Conservation (phyloP, 1,140 invertebrate genomes). For the Sitodiplosis mosellana region DNA sequence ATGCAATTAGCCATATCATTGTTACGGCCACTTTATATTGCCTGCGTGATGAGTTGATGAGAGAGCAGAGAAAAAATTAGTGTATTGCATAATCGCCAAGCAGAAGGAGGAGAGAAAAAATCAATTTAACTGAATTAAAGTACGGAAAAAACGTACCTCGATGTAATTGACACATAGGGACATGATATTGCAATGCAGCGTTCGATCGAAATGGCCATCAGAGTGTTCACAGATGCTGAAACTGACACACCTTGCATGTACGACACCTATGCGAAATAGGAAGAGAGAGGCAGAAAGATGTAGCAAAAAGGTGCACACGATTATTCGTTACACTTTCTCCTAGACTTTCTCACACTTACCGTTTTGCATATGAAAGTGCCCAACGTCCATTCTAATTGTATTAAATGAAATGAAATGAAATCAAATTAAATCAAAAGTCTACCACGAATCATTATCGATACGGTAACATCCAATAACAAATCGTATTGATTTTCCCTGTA, state of each 20-base stretch:
- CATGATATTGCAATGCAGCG: slow-evolving; percentile 37
- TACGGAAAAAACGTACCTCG: slow-evolving; percentile 16
- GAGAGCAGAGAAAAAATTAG: background rate
- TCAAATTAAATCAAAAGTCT: too few relatives aligned
- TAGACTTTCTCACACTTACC: too few relatives aligned
- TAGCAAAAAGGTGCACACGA: too few relatives aligned
- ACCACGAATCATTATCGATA: too few relatives aligned
- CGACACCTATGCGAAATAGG: too few relatives aligned
- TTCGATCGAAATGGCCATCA: slow-evolving; percentile 42
- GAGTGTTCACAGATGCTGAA: slow-evolving; percentile 39
- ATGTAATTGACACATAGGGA: slow-evolving; percentile 32
- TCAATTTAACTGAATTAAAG: background rate
- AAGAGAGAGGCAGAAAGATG: too few relatives aligned
- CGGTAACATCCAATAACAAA: too few relatives aligned
- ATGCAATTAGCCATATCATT: slow-evolving; percentile 34
- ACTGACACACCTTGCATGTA: slow-evolving; percentile 45
- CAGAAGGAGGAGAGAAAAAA: background rate
- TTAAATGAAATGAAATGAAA: too few relatives aligned
- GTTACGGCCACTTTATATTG: slow-evolving; percentile 20
- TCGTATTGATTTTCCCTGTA: too few relatives aligned
- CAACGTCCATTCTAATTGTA: too few relatives aligned
- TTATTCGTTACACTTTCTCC: too few relatives aligned
- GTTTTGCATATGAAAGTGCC: too few relatives aligned
- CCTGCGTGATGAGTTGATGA: background rate
- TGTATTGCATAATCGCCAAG: background rate